Base-by-base conservation (phyloP, 1,140 invertebrate genomes). In the Harpegnathos saltator region DNA sequence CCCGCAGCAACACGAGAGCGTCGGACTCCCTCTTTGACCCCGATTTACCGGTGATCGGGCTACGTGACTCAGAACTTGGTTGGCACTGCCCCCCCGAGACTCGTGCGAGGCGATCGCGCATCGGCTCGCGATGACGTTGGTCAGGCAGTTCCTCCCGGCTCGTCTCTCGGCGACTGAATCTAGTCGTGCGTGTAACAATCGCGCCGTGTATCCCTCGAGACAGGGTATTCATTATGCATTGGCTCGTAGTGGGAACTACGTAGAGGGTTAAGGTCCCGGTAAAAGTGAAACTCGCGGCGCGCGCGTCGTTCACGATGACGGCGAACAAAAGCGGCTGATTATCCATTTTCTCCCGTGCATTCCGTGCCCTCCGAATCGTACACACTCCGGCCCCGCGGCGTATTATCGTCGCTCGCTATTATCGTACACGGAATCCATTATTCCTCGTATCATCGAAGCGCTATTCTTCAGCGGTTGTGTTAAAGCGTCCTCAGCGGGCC, bases 31-130 rank as follows among this genome's bases (percentile, higher is more conserved):
- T 82, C 77, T 63, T 26, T 58, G 77, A 82, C 56, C 72, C 50
- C 66, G 33, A 77, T 87, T 75, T 44, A 52, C 61, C 63, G 54
- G 52, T 52, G 48, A 73, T 24, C 62, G 1, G 7, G 14, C 44
- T 19, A 33, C 22, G 73, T 84, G 73, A 87, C 59, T 83, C 72
- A 73, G 81, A 83, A 83, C 38, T n/a, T n/a, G n/a, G 7, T 72
- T 62, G 72, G 50, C 52, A 44, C 38, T 9, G 38, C 72, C 71
- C 68, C 78, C n/a, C n/a, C n/a, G n/a, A n/a, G 33, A 69, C 14
- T n/a, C 44, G 17, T 14, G 38, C 1, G 14, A n/a, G 62, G 26
- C 29, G 29, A 61, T 1, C n/a, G 54, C 29, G 29, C 29, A 75
- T 62, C 58, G 22, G 19, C n/a, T 56, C 19, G 52, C 29, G 48